Evolutionary conservation across 23 tunicate species (phyloP).

Genomic region (Ascidia mentula): DNA sequence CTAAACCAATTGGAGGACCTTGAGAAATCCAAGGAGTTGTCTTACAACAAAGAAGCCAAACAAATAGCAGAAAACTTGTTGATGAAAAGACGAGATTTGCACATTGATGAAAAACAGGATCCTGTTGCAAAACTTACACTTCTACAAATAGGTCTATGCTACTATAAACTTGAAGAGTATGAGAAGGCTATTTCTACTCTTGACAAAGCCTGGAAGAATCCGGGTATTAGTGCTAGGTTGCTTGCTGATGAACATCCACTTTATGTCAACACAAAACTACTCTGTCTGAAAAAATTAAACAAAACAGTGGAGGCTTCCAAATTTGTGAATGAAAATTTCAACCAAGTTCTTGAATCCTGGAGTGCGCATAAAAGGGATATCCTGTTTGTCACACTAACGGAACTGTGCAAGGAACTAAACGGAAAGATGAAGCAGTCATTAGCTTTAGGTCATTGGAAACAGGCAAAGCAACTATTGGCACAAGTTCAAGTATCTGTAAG

Average conservation of each 20-base stretch:
- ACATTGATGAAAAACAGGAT: background rate
- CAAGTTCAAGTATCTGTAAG: background rate
- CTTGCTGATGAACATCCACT: background rate
- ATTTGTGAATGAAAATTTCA: background rate
- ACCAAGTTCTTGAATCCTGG: background rate
- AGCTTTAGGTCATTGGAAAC: background rate
- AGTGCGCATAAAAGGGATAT: background rate
- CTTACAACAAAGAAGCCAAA: no score
- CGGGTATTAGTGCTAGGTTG: background rate
- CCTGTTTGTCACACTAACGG: background rate
- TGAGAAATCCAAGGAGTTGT: background rate
- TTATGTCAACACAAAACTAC: background rate
- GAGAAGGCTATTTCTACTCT: background rate
- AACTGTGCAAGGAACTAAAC: no score
- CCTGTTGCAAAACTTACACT: background rate
- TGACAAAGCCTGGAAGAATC: background rate
- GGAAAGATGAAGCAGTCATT: no score
- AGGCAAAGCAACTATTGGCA: background rate
- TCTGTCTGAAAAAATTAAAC: background rate
- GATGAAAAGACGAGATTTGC: background rate
- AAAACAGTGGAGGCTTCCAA: background rate
- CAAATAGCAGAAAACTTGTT: no score
- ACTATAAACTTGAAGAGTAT: background rate
- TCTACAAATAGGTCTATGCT: background rate
- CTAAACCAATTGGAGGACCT: background rate